phyloP scores from a whole-genome alignment of 2,113 vertebrate species.

The Salvelinus namaycush region DNA sequence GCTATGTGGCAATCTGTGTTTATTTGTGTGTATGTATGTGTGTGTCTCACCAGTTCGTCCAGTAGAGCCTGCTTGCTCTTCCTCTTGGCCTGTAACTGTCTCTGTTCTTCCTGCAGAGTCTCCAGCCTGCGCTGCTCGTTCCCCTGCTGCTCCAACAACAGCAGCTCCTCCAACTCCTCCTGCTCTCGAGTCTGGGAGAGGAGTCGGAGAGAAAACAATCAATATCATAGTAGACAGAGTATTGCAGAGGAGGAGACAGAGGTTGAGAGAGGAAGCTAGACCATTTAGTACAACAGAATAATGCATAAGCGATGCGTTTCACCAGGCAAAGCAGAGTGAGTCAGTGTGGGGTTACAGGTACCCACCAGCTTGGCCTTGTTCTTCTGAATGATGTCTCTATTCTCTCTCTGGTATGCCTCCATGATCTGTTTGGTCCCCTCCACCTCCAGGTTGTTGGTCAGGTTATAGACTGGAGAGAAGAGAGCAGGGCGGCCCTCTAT shows the following conservation, averaged over 20 bases:
- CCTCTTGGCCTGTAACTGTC: constrained; percentile 88
- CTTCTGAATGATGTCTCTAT: constrained; percentile 94
- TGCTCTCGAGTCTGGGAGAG: constrained; percentile 86
- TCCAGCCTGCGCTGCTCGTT: constrained; percentile 84
- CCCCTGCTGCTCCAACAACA: constrained; percentile 87
- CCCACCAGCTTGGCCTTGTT: constrained; percentile 94
- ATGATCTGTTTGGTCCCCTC: constrained; percentile 93
- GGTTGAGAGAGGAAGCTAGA: background rate
- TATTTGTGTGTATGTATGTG: constrained; percentile 18
- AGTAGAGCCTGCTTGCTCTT: constrained; percentile 95
- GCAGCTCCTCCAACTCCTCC: constrained; percentile 92
- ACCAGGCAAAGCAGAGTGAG: too few species aligned
- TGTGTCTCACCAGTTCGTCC: constrained; percentile 88
- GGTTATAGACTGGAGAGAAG: constrained; percentile 83
- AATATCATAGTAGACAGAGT: background rate
- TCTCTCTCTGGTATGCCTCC: constrained; percentile 94
- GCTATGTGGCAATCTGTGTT: constrained; percentile 1
- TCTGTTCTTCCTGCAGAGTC: constrained; percentile 89
- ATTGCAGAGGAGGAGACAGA: background rate
- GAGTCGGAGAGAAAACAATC: background rate
- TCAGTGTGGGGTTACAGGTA: constrained; percentile 23
- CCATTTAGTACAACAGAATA: too few species aligned
- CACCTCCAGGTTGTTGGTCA: constrained; percentile 94
- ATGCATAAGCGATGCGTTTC: too few species aligned
- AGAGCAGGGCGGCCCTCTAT: background rate